Evolutionary conservation across 2,888 invertebrate genomes (phyloP).

Genomic region (Nymphalis polychloros): DNA sequence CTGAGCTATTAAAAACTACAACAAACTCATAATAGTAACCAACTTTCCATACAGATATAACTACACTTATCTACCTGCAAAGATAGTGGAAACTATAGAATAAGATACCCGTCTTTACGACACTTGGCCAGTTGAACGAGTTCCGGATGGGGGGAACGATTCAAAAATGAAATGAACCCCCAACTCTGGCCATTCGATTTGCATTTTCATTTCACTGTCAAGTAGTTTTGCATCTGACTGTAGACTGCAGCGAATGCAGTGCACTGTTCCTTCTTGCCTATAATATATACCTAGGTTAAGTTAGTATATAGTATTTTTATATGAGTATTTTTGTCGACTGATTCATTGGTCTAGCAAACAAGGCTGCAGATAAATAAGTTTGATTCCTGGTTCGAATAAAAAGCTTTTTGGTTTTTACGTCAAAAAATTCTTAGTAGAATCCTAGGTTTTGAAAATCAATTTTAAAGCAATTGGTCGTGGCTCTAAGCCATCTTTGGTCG

Average conservation of each 20-base stretch:
- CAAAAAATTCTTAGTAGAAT: too few species aligned
- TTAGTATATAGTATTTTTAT: background rate
- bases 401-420: too few species aligned
- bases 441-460: too few species aligned
- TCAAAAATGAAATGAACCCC: conserved; percentile 37
- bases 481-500: too few species aligned
- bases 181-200: conserved; percentile 37
- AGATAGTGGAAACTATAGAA: conserved; percentile 13
- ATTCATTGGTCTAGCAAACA: too few species aligned
- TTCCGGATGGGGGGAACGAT: conserved; percentile 29
- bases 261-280: background rate
- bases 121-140: conserved; percentile 26
- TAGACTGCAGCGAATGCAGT: background rate
- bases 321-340: too few species aligned
- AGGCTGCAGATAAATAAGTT: too few species aligned
- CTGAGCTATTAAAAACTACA: background rate
- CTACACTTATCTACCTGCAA: conserved; percentile 1
- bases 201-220: conserved; percentile 40
- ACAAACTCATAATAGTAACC: background rate
- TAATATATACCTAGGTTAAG: background rate
- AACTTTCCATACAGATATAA: background rate
- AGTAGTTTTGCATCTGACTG: conserved; percentile 16
- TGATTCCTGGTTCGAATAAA: too few species aligned
- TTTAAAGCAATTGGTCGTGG: too few species aligned
- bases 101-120: conserved; percentile 30